phyloP scores from a whole-genome alignment of 2,797 vertebrate species.

The Lutjanus campechanus region DNA sequence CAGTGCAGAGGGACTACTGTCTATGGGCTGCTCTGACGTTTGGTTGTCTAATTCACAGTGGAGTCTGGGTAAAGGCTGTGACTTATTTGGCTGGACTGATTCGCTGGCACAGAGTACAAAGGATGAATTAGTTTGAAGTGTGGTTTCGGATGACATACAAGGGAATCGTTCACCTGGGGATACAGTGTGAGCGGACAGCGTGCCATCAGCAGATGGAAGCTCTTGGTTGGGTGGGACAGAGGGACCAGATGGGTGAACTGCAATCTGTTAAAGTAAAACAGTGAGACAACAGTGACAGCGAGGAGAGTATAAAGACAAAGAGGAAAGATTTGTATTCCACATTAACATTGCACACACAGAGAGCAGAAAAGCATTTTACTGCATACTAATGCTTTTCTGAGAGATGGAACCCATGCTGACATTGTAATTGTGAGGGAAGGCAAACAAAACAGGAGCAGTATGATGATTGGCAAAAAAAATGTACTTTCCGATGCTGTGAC shows the following conservation, averaged over 20 bases:
- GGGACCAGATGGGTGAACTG: constrained; percentile 61
- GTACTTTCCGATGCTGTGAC: not conserved
- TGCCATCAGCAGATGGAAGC: constrained; percentile 62
- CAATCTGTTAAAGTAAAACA: constrained; percentile 76
- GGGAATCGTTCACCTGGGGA: constrained; percentile 67
- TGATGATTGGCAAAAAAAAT: constrained; percentile 23
- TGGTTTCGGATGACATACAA: constrained; percentile 59
- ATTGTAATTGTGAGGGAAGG: constrained; percentile 44
- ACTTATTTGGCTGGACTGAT: constrained; percentile 55
- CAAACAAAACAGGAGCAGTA: constrained; percentile 43
- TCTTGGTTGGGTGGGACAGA: constrained; percentile 65
- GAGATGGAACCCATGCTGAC: constrained; percentile 71
- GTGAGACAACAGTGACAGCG: constrained; percentile 62
- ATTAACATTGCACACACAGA: constrained; percentile 45
- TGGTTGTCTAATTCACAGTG: constrained; percentile 62
- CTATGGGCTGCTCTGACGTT: constrained; percentile 50
- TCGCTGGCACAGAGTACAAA: constrained; percentile 58
- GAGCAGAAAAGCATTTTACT: constrained; percentile 67
- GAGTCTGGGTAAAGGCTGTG: constrained; percentile 58
- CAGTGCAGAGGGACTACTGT: constrained; percentile 27
- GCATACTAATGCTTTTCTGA: constrained; percentile 71
- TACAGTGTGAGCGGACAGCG: constrained; percentile 56
- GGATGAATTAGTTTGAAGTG: constrained; percentile 53
- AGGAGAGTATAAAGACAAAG: constrained; percentile 47
- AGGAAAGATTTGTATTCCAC: constrained; percentile 32